Conservation (phyloP, 2,888 invertebrate species). For the Heliconius cydno region DNA sequence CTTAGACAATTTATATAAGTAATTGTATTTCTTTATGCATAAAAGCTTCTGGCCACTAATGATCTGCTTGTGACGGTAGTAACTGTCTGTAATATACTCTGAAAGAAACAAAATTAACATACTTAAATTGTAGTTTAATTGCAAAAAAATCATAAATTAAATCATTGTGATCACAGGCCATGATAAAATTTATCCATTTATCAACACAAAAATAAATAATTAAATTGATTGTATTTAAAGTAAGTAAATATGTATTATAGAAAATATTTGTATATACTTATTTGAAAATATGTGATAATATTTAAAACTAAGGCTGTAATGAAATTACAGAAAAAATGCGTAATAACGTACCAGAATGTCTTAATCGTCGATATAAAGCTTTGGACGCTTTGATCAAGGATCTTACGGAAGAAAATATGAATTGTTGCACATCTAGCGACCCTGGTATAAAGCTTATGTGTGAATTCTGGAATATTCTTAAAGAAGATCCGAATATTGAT, state of each 20-base stretch:
- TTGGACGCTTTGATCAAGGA: conserved; percentile 66
- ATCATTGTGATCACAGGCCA: conserved; percentile 51
- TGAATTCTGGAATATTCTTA: conserved; percentile 72
- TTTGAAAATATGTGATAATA: no score
- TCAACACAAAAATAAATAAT: conserved; percentile 8
- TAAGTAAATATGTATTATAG: background rate
- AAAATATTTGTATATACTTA: no score
- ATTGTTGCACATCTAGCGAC: conserved; percentile 48
- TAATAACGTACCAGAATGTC: conserved; percentile 62
- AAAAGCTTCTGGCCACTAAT: conserved; percentile 1
- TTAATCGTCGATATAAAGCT: conserved; percentile 62
- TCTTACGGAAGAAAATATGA: conserved; percentile 46
- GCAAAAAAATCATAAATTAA: conserved; percentile 37
- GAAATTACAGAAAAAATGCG: conserved; percentile 54
- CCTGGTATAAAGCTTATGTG: conserved; percentile 68
- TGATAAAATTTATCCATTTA: conserved; percentile 45
- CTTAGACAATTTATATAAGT: background rate
- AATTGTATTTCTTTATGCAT: background rate
- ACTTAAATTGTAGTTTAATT: conserved; percentile 47
- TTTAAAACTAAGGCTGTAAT: background rate
- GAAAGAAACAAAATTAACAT: conserved; percentile 35
- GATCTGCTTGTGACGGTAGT: background rate
- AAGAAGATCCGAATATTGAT: conserved; percentile 67
- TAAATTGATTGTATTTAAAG: background rate
- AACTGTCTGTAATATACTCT: background rate